These are phyloP conservation scores for Etheostoma cragini DNA, from an alignment of 2,113 vertebrate genomes.

Conservation along the genomic window DNA sequence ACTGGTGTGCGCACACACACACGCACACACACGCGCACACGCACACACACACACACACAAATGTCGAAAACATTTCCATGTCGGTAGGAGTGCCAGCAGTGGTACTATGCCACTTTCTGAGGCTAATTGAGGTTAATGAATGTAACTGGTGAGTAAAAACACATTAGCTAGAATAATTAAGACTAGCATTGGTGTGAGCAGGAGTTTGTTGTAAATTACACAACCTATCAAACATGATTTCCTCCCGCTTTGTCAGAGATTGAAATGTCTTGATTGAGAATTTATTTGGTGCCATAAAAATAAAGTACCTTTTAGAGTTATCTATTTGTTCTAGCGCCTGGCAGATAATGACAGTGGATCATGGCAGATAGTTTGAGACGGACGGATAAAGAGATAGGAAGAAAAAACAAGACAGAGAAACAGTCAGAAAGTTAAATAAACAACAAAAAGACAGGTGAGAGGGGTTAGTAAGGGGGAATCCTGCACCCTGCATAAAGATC, in stretches of 20 bases:
- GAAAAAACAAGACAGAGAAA: background rate
- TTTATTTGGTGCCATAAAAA: constrained; percentile 41
- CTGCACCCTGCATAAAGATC: constrained; percentile 19
- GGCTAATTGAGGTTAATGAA: constrained; percentile 85
- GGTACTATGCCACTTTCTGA: constrained; percentile 66
- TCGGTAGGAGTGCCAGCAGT: constrained; percentile 62
- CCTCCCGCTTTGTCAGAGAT: constrained; percentile 19
- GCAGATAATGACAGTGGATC: constrained; percentile 28
- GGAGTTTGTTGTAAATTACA: constrained; percentile 53
- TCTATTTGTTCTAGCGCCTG: constrained; percentile 36
- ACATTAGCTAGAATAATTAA: constrained; percentile 81
- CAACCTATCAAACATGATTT: constrained; percentile 62
- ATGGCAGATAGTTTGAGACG: background rate
- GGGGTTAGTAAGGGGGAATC: constrained; percentile 11
- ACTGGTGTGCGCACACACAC: constrained; percentile 40
- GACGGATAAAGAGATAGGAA: background rate
- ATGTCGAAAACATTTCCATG: constrained; percentile 42
- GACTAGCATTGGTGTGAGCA: constrained; percentile 42
- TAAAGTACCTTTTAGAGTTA: constrained; percentile 20
- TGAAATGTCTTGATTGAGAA: constrained; percentile 46
- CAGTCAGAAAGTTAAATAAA: constrained; percentile 6
- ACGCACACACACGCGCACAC: constrained; percentile 6
- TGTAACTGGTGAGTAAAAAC: constrained; percentile 80
- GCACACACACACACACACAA: constrained; percentile 23
- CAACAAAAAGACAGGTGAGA: constrained; percentile 25